Percentiles rank a stretch among this genome's conserved stretches.
Conservation (phyloP, 2,797 vertebrate species). For the Aldrovandia affinis region DNA sequence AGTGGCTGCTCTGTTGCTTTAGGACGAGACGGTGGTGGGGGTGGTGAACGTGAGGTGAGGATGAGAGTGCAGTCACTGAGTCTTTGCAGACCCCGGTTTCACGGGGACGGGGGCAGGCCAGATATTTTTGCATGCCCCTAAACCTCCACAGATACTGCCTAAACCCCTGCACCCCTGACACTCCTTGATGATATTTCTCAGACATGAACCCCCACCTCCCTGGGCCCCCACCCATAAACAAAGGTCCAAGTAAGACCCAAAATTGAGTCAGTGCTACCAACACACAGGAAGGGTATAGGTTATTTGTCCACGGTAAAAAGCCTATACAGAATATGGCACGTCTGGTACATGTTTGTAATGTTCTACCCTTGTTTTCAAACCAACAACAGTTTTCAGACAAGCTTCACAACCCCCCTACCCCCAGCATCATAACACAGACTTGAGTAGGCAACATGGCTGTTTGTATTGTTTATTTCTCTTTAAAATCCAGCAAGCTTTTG, state of each 20-base stretch:
- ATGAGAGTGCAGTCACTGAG: neutral
- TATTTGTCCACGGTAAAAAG: slow-evolving; percentile 21
- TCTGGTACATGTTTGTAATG: neutral
- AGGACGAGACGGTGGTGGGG: neutral
- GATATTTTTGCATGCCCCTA: neutral
- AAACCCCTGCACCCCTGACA: neutral
- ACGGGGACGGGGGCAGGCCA: neutral
- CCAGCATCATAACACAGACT: slow-evolving; percentile 28
- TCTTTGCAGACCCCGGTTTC: neutral
- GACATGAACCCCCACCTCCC: neutral
- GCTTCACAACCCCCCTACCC: neutral
- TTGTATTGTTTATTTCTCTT: slow-evolving; percentile 15
- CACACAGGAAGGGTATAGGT: neutral
- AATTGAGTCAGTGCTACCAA: neutral
- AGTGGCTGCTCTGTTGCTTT: neutral
- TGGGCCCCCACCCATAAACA: neutral
- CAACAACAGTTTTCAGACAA: slow-evolving; percentile 3
- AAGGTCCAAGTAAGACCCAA: neutral
- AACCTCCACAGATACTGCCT: neutral
- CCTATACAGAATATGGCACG: slow-evolving; percentile 13
- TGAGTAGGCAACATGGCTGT: slow-evolving; percentile 39
- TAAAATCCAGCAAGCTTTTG: slow-evolving; percentile 24
- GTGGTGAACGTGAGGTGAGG: neutral
- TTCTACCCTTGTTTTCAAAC: neutral
- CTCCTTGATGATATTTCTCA: neutral